A percentile compares a stretch with the other conserved stretches of the same genome.
Evolutionary conservation across 2,113 vertebrate species (phyloP).

Genomic region (Sturnus vulgaris): DNA sequence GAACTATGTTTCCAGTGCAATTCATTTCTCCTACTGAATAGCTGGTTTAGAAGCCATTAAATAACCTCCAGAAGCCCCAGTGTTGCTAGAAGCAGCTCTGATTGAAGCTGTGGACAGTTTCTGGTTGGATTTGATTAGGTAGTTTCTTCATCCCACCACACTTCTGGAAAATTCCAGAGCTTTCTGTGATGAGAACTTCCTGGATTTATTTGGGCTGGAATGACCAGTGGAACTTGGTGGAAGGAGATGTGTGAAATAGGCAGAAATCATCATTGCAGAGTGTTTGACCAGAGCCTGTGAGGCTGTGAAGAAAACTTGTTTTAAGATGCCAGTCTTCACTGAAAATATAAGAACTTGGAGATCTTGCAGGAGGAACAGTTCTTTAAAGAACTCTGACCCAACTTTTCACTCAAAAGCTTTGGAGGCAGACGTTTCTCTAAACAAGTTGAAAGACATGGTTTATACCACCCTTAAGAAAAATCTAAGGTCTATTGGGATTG

Average conservation of each 20-base stretch:
- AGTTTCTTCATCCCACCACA: background rate
- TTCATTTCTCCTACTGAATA: background rate
- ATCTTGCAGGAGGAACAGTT: background rate
- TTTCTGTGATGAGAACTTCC: background rate
- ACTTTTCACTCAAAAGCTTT: background rate
- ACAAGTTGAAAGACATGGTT: background rate
- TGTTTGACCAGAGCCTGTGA: background rate
- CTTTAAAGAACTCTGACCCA: background rate
- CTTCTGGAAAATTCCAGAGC: background rate
- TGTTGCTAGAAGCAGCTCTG: background rate
- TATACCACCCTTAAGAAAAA: background rate
- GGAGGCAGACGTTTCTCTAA: background rate
- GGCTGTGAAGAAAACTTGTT: background rate
- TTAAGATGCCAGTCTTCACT: background rate
- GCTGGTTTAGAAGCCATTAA: background rate
- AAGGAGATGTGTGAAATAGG: background rate
- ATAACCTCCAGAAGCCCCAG: background rate
- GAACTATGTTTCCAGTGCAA: background rate
- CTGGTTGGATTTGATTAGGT: background rate
- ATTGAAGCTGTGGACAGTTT: background rate
- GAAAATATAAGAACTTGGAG: background rate
- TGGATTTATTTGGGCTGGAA: background rate
- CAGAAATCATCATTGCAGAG: background rate
- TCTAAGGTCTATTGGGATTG: accelerated
- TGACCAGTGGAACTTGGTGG: background rate